phyloP scores from a whole-genome alignment of 2,888 invertebrate genomes.

The Pyrochroa serraticornis region DNA sequence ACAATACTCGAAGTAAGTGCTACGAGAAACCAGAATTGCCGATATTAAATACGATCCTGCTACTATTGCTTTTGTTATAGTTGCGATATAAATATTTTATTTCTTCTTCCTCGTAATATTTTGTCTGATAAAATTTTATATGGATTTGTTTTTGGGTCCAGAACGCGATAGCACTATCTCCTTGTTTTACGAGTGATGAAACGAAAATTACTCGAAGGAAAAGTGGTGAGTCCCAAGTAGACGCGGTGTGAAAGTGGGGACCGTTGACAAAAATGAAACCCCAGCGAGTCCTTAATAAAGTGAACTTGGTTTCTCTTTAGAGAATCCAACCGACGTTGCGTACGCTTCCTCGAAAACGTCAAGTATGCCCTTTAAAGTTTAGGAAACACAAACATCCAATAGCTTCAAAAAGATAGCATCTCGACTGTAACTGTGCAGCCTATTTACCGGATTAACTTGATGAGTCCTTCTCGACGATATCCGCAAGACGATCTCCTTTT shows the following conservation, averaged over 20 bases:
- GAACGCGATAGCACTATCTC: not conserved
- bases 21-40: too few species aligned
- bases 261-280: slow-evolving; percentile 11
- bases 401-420: slow-evolving; percentile 15
- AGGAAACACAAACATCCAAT: slow-evolving; percentile 25
- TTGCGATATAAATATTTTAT: too few species aligned
- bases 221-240: not conserved
- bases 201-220: too few species aligned
- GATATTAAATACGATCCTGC: too few species aligned
- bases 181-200: too few species aligned
- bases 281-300: slow-evolving; percentile 13
- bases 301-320: slow-evolving; percentile 12
- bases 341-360: slow-evolving; percentile 14
- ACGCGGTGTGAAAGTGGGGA: slow-evolving; percentile 1
- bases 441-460: slow-evolving; percentile 1
- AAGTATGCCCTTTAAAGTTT: slow-evolving; percentile 22
- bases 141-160: not conserved
- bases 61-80: too few species aligned
- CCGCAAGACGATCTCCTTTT: not conserved
- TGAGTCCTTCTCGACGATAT: not conserved
- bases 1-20: too few species aligned
- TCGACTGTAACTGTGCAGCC: slow-evolving; percentile 17
- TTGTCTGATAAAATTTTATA: not conserved
- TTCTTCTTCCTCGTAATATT: too few species aligned
- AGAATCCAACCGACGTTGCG: slow-evolving; percentile 4